Base-by-base conservation (phyloP, 2,797 vertebrate species). In the Paramormyrops hopkinsi region DNA sequence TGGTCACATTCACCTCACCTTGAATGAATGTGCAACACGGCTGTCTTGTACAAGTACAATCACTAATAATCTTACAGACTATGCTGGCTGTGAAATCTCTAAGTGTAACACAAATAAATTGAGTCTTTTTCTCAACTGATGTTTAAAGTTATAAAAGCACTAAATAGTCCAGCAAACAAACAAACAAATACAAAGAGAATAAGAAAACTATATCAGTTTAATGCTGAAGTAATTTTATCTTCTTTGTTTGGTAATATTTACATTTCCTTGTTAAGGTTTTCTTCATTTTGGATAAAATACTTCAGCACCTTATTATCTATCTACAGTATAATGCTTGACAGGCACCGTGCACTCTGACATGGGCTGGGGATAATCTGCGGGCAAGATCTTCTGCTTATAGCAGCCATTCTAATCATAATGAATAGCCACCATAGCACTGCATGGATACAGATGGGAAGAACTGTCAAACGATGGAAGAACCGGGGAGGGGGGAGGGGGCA, bases 1-100 rank as follows among this genome's bases (percentile, higher is more conserved):
- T 84, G n/a, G 41, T 48, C 82, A 84, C 44, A 84, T 48, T 84
- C 46, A 48, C 46, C 82, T 84, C n/a, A 50, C 82, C 82, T 84
- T 44, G 33, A 84, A 48, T 48, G 82, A 84, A 51, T 22, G 46
- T 79, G 0, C 37, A 79, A 79, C 73, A 79, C 37, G 33, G 73
- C 37, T 19, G 37, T 41, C 73, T 17, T n/a, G 17, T n/a, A 79
- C 14, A 79, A 79, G 37, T 79, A 79, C 41, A 79, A 44, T 79
- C 37, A 44, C 19, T 44, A 79, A 79, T 79, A 79, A 44, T 79
- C 73, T n/a, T 79, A 79, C 37, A 79, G 37, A 79, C 17, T 79
- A 44, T 41, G 25, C 17, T 19, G 73, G 73, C 73, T 79, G 33
- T 79, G 73, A 79, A n/a, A 79, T 44, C 73, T n/a, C 12, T 37